A percentile compares a stretch with the other conserved stretches of the same genome.
These are phyloP conservation scores for Scortum barcoo DNA, from an alignment of 2,113 vertebrate species.

Conservation along the genomic window DNA sequence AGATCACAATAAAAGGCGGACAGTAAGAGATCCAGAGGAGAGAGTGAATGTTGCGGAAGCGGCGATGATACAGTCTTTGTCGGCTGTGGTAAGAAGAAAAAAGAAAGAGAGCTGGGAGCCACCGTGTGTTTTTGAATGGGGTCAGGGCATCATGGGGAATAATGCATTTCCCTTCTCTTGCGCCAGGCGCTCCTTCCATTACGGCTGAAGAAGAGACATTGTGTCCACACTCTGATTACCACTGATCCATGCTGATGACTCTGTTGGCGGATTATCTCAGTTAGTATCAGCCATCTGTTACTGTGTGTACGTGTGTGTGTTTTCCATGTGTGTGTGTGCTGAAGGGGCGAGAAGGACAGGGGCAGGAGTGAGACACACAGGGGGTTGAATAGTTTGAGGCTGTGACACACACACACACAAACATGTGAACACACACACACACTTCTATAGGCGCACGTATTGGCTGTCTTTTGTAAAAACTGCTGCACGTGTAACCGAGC, in stretches of 20 bases:
- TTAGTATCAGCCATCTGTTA: conserved; percentile 93
- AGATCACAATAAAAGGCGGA: conserved; percentile 54
- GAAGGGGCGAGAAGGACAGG: conserved; percentile 66
- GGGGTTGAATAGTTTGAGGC: conserved; percentile 71
- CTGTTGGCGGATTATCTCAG: conserved; percentile 91
- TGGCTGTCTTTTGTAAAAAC: conserved; percentile 59
- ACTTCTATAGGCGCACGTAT: conserved; percentile 45
- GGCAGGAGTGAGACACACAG: conserved; percentile 67
- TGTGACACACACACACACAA: conserved; percentile 46
- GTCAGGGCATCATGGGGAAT: conserved; percentile 81
- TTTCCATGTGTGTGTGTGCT: conserved; percentile 30
- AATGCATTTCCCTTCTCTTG: conserved; percentile 82
- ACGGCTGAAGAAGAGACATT: conserved; percentile 83
- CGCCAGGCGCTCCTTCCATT: conserved; percentile 84
- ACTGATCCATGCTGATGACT: conserved; percentile 92
- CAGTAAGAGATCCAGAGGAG: conserved; percentile 53
- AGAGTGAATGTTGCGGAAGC: conserved; percentile 56
- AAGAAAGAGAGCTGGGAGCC: conserved; percentile 69
- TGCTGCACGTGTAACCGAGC: conserved; percentile 50
- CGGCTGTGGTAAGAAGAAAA: conserved; percentile 54
- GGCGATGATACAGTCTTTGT: conserved; percentile 60
- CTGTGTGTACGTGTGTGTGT: conserved; percentile 66
- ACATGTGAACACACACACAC: conserved; percentile 41
- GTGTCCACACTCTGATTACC: conserved; percentile 90
- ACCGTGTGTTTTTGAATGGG: conserved; percentile 83